Base-by-base conservation (phyloP, 2,113 vertebrate genomes). In the Neodon shergylaensis region DNA sequence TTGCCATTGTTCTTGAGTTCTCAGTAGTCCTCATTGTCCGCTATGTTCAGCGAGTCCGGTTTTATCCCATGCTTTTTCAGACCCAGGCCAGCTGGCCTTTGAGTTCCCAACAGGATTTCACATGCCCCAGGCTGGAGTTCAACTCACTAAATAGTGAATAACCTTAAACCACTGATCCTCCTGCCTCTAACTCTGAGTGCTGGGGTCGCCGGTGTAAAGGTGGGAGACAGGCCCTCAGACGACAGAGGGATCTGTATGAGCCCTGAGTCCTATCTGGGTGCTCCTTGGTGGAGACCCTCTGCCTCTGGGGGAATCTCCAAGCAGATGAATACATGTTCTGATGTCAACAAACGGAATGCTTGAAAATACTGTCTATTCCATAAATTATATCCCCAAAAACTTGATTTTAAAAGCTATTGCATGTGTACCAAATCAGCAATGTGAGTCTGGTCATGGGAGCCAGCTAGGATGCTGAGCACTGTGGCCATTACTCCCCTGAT, bases 381-480 rank as follows among this genome's bases (percentile, higher is more conserved):
- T 84, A 87, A 82, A 73, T 73, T 72, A 39, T 14, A 86, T 79
- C 82, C 70, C 72, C 76, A 76, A n/a, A 66, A 86, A 90, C 61
- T 17, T 81, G 47, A 87, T 83, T 84, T 84, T 54, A 70, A 81
- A 82, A 81, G 79, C 36, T 83, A 81, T 42, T 95, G 92, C 54
- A 79, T 14, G 49, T 10, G 61, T 22, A 65, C 36, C n/a, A 49
- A 49, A 81, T 95, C 47, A 74, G 44, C 91, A 63, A 90, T 19
- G 10, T 44, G 82, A 88, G 39, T 85, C 26, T 68, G 33, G 78
- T 36, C 63, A 68, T 24, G 24, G 66, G 28, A 93, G 58, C 88
- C 4, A 7, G 73, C 73, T n/a, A 92, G n/a, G 74, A 47, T 5
- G 8, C 65, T 47, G 39, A 88, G 68, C 31, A 83, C 49, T 1